Evolutionary conservation across 2,888 invertebrate genomes (phyloP).

Genomic region (Lymantria dispar): DNA sequence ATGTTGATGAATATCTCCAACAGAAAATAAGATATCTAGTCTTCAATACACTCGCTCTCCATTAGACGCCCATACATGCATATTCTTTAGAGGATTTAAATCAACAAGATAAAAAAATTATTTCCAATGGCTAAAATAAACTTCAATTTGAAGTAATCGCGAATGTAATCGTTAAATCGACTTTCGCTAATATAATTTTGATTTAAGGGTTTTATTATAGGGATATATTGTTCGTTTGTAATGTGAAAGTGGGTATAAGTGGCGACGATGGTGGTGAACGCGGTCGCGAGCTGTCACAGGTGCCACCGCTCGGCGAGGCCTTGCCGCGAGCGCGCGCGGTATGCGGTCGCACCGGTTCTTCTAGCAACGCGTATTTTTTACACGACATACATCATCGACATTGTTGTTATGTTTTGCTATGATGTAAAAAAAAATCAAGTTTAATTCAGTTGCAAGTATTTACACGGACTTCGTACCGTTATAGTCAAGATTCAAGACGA

Average conservation of each 20-base stretch:
- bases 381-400: slow-evolving; percentile 76
- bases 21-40: too few relatives aligned
- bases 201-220: neutral
- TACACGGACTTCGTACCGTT: slow-evolving; percentile 39
- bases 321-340: slow-evolving; percentile 75
- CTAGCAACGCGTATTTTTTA: slow-evolving; percentile 79
- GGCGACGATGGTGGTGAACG: slow-evolving; percentile 12
- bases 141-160: too few relatives aligned
- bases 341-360: slow-evolving; percentile 81
- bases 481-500: slow-evolving; percentile 30
- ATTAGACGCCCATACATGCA: too few relatives aligned
- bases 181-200: neutral
- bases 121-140: too few relatives aligned
- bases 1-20: too few relatives aligned
- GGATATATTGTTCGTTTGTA: slow-evolving; percentile 11
- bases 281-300: slow-evolving; percentile 19
- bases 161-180: too few relatives aligned
- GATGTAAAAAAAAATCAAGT: slow-evolving; percentile 65
- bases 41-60: too few relatives aligned
- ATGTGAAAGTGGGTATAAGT: slow-evolving; percentile 33
- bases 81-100: too few relatives aligned
- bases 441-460: slow-evolving; percentile 46
- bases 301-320: slow-evolving; percentile 51
- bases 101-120: too few relatives aligned
- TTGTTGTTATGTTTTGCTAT: slow-evolving; percentile 78